Evolutionary conservation across 2,888 invertebrate species (phyloP).

Genomic region (Troglohyphantes excavatus): DNA sequence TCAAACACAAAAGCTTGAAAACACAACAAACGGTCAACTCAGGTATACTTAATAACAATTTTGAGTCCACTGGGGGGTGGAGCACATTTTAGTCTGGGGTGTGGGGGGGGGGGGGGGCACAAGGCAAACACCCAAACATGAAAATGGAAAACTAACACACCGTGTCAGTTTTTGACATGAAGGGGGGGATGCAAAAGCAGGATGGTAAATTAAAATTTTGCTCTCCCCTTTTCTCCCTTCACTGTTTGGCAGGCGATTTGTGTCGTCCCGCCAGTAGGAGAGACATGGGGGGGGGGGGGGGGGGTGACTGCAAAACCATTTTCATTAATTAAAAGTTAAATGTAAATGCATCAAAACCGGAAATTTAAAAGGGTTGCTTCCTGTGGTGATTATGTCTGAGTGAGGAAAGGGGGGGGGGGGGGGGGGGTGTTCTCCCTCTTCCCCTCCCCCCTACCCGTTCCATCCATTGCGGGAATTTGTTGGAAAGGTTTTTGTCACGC

Average conservation of each 20-base stretch:
- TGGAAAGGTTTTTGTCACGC: slow-evolving; percentile 69
- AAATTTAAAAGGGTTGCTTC: slow-evolving; percentile 77
- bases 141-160: slow-evolving; percentile 61
- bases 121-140: slow-evolving; percentile 22
- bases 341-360: slow-evolving; percentile 77
- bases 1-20: slow-evolving; percentile 23
- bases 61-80: slow-evolving; percentile 36
- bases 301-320: slow-evolving; percentile 61
- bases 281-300: slow-evolving; percentile 25
- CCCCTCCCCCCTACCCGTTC: not conserved
- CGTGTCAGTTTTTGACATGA: slow-evolving; percentile 67
- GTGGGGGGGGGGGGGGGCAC: not conserved
- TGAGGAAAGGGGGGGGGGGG: slow-evolving; percentile 23
- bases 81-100: too few species aligned
- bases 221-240: slow-evolving; percentile 33
- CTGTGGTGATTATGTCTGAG: slow-evolving; percentile 62
- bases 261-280: slow-evolving; percentile 6
- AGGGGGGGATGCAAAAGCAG: slow-evolving; percentile 39
- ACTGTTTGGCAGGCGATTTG: slow-evolving; percentile 20
- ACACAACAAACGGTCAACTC: slow-evolving; percentile 50
- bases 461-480: slow-evolving; percentile 13
- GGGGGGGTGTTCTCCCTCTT: slow-evolving; percentile 8
- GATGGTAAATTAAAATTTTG: slow-evolving; percentile 76
- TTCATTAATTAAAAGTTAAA: slow-evolving; percentile 78
- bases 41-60: slow-evolving; percentile 75